Evolutionary conservation across 2,888 invertebrate species (phyloP), one percentile per base, ranked within the genome.

Genomic region (Drosophila barbarae): DNA sequence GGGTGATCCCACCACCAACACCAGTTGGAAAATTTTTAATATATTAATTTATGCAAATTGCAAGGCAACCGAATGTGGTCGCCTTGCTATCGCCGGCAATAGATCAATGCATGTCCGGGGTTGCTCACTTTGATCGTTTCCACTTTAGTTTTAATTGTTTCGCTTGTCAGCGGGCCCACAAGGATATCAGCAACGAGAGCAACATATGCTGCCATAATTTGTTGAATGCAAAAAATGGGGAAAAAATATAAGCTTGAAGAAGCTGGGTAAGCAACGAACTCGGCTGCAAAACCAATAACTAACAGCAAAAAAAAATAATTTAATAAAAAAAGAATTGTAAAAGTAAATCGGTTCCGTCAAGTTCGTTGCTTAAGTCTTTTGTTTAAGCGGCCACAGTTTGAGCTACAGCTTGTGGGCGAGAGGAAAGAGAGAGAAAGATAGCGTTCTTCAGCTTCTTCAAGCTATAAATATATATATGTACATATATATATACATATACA

Each of bases 131-230:
- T 87, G 87, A 87, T 87, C 88, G 87, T 87, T 87, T 87, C 79
- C 87, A 87, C 87, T 87, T 87, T 85, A 87, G 72, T 71, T 86
- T 87, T 87, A 87, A 87, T 87, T 87, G 87, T 80, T 82, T 76
- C 60, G 69, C 84, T 72, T 85, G 86, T 87, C 84, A 85, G 84
- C 84, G 26, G 64, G 28, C 23, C 23, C 23, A 23, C 23, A 23
- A 23, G 23, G 23, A 23, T 23, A 58, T 44, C 66, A 54, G 56
- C 74, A 54, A 52, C 42, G 30, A 35, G 38, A 44, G 57, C 42
- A 26, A 5, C 81, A 74, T 59, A 67, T 69, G 66, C 52, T 55
- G 58, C 50, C 52, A 81, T 64, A 84, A 84, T 78, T 85, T 80
- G 73, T 71, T 71, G 61, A 72, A 64, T 26, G 44, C 66, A 53